Evolutionary conservation across 2,113 vertebrate genomes (phyloP), one percentile per base, ranked within the genome.

Genomic region (Aspidoscelis tigris): DNA sequence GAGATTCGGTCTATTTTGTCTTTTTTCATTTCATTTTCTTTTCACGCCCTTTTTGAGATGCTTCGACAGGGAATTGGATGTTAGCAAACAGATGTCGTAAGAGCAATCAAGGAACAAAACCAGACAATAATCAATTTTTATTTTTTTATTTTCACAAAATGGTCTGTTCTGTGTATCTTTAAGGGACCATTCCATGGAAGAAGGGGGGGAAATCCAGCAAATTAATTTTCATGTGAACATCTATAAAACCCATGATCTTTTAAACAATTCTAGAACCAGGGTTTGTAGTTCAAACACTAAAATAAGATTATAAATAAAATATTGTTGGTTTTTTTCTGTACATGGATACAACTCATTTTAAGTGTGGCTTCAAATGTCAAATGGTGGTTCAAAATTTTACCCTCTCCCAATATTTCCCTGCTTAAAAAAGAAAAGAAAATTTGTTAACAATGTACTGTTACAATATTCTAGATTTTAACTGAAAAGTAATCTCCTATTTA

Each of bases 261-360:
- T 94, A 97, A 98, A 97, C 82, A 94, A 96, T 96, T 97, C 97
- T 98, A 98, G 97, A 97, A 97, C 90, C 96, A 96, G 97, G 98
- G 96, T 99, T 99, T 99, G 97, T 99, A 99, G 97, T 97, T 97
- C 95, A 98, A 97, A 97, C 96, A 96, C 97, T 97, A 98, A 96
- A 97, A 95, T 97, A 98, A 97, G 97, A 96, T 98, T 97, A 97
- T 97, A 97, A 99, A 99, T 99, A 99, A 99, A 99, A 96, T 97
- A 97, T 96, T 98, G 97, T 97, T 97, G 97, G 93, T 91, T 84
- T 84, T 92, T 98, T 98, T 98, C 96, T 98, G 95, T 97, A 97
- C 93, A 88, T 91, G 93, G 91, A 92, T 89, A 95, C 76, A 96
- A 82, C 80, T 96, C 88, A 93, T 96, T 96, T 95, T 89, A 95